Evolutionary conservation across 2,888 invertebrate species (phyloP).

Genomic region (Melinaea menophilus): DNA sequence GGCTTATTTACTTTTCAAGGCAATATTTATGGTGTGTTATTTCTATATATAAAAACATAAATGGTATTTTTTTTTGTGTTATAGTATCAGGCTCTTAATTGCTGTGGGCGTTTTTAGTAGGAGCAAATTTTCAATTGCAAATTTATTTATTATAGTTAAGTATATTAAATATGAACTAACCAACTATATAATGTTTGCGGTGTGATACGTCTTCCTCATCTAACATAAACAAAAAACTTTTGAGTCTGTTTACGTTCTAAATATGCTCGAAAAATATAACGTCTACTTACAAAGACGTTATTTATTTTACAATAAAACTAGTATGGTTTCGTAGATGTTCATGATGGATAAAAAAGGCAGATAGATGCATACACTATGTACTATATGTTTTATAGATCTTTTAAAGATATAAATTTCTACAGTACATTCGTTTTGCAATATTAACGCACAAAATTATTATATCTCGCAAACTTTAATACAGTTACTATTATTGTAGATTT

Average conservation of each 20-base stretch:
- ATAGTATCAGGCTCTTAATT: conserved; percentile 64
- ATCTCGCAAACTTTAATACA: too few relatives aligned
- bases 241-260: conserved; percentile 75
- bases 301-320: too few relatives aligned
- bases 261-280: conserved; percentile 74
- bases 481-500: too few relatives aligned
- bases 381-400: too few relatives aligned
- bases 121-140: conserved; percentile 65
- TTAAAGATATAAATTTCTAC: too few relatives aligned
- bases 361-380: too few relatives aligned
- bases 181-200: conserved; percentile 42
- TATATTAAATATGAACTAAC: too few relatives aligned
- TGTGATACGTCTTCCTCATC: conserved; percentile 65
- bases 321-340: too few relatives aligned
- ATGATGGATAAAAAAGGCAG: conserved; percentile 35
- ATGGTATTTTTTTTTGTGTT: conserved; percentile 48
- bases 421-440: too few relatives aligned
- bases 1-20: neutral
- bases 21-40: too few relatives aligned
- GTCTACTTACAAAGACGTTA: conserved; percentile 72
- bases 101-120: conserved; percentile 59
- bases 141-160: too few relatives aligned
- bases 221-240: conserved; percentile 74
- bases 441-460: too few relatives aligned
- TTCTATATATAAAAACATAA: conserved; percentile 4